These are phyloP conservation scores for Phasia obesa DNA, from an alignment of 2,888 invertebrate species.

Conservation along the genomic window DNA sequence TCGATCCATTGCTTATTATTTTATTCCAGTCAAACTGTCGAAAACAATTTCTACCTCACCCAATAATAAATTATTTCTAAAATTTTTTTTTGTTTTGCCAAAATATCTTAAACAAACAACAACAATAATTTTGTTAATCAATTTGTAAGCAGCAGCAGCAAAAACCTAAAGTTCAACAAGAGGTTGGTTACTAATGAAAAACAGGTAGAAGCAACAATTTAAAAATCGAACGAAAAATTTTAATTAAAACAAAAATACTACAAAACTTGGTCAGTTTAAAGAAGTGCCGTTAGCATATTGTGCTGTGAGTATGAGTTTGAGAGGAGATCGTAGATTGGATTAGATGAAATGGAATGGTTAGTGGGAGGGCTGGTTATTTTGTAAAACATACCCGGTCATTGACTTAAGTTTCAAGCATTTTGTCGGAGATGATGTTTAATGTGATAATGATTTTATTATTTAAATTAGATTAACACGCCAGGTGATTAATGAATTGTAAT, in stretches of 20 bases:
- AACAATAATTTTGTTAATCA: neutral
- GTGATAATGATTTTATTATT: neutral
- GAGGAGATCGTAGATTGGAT: no score
- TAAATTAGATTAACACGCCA: slow-evolving; percentile 59
- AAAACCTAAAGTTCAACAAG: neutral
- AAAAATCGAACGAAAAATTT: neutral
- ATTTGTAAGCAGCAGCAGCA: neutral
- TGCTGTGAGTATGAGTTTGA: no score
- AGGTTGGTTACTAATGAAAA: neutral
- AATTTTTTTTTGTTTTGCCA: neutral
- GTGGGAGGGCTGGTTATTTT: no score
- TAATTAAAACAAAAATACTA: neutral
- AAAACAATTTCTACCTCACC: neutral
- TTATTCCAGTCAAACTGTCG: neutral
- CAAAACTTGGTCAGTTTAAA: no score
- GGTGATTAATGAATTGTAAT: slow-evolving; percentile 57
- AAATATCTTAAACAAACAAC: neutral
- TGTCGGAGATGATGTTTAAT: no score
- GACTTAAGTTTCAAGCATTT: no score
- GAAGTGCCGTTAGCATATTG: no score
- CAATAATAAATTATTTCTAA: neutral
- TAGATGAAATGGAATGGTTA: no score
- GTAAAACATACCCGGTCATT: no score
- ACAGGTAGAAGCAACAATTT: neutral
- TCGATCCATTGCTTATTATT: no score